These are phyloP conservation scores for Sisor rabdophorus DNA, from an alignment of 2,113 vertebrate species.

Conservation along the genomic window DNA sequence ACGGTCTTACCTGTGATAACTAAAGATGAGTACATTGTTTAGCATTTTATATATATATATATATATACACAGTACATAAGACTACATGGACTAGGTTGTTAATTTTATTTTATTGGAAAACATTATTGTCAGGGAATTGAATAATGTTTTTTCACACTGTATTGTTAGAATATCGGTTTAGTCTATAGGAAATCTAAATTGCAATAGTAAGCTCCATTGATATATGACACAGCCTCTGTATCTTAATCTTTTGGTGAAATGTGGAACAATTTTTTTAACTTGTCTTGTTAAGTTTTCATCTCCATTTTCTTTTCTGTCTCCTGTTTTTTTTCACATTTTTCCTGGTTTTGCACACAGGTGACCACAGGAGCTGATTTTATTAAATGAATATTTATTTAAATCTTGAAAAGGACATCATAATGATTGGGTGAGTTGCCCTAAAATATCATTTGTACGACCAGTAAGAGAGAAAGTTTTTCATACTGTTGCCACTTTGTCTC, in stretches of 20 bases:
- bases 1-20: neutral
- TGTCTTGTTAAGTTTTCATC: neutral
- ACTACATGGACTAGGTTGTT: too few species aligned
- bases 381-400: neutral
- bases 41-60: neutral
- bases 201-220: too few species aligned
- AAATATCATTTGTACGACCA: neutral
- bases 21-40: neutral
- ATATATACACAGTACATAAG: too few species aligned
- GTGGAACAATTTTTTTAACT: too few species aligned
- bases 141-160: too few species aligned
- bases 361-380: neutral
- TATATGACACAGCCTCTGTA: too few species aligned
- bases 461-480: neutral
- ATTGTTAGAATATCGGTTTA: too few species aligned
- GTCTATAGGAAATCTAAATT: too few species aligned
- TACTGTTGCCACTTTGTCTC: neutral
- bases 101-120: too few species aligned
- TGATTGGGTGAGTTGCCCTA: slow-evolving; percentile 32
- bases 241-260: too few species aligned
- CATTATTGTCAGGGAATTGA: too few species aligned
- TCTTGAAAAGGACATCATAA: neutral
- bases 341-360: neutral
- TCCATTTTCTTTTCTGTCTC: neutral
- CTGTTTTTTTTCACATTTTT: neutral